These are phyloP conservation scores for Picus viridis DNA, from an alignment of 2,797 vertebrate genomes.

Conservation along the genomic window DNA sequence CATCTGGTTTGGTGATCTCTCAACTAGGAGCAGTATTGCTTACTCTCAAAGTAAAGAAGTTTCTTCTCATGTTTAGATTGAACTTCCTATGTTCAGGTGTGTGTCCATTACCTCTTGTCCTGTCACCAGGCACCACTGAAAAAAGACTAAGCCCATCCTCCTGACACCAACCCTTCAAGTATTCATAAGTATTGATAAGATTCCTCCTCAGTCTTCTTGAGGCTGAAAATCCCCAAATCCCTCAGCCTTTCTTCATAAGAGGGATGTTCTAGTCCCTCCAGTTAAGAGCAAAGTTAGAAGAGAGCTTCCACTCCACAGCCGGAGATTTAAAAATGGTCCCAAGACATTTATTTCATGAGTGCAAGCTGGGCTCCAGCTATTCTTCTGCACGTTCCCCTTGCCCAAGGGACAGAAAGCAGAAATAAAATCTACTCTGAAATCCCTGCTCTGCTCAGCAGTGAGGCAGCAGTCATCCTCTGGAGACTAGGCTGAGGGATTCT, in stretches of 20 bases:
- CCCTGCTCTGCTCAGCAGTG: neutral
- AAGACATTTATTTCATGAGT: neutral
- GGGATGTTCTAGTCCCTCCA: neutral
- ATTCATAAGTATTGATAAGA: too few species aligned
- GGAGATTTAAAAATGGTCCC: constrained; percentile 7
- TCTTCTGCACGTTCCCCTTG: neutral
- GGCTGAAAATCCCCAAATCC: too few species aligned
- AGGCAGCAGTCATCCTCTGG: neutral
- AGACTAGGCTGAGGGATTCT: neutral
- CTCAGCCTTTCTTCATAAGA: too few species aligned
- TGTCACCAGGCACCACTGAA: too few species aligned
- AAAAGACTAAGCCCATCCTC: too few species aligned
- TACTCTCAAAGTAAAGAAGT: too few species aligned
- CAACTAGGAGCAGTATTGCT: neutral
- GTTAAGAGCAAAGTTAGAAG: neutral
- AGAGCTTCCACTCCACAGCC: neutral
- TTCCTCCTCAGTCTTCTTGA: too few species aligned
- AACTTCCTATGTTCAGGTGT: too few species aligned
- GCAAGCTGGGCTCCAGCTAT: neutral
- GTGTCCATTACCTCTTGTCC: too few species aligned
- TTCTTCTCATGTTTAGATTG: too few species aligned
- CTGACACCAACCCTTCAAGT: too few species aligned
- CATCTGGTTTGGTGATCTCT: neutral
- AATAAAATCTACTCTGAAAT: neutral
- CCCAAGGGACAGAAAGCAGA: constrained; percentile 11